Percentiles rank a stretch among this genome's conserved stretches.
These are phyloP conservation scores for Eristalis tenax DNA, from an alignment of 2,888 invertebrate species.

Conservation along the genomic window DNA sequence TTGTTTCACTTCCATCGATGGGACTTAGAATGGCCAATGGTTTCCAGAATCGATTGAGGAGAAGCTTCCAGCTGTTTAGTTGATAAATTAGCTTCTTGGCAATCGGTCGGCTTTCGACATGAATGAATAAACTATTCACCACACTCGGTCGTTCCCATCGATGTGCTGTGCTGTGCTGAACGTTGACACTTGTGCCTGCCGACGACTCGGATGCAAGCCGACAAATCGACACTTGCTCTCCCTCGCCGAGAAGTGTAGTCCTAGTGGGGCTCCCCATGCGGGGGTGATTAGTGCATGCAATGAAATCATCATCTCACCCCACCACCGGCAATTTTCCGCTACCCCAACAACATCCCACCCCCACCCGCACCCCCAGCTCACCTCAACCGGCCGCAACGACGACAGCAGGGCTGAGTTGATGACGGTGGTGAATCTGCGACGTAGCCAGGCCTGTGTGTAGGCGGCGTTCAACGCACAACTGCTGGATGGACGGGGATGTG, in stretches of 20 bases:
- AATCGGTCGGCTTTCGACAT: conserved; percentile 59
- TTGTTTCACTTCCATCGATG: conserved; percentile 4
- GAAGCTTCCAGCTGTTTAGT: conserved; percentile 69
- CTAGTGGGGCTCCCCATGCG: not conserved
- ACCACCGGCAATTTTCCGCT: conserved; percentile 20
- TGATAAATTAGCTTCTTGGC: conserved; percentile 54
- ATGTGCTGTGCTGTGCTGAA: not conserved
- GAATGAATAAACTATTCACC: conserved; percentile 53
- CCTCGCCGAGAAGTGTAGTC: not conserved
- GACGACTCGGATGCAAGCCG: conserved; percentile 3
- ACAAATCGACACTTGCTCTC: conserved; percentile 5
- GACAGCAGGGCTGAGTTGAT: conserved; percentile 3
- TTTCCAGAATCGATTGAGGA: conserved; percentile 63
- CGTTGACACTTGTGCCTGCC: not conserved
- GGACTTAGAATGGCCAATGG: conserved; percentile 40
- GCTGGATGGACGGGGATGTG: not conserved
- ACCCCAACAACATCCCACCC: not conserved
- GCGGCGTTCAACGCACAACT: conserved; percentile 9
- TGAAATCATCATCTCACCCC: conserved; percentile 60
- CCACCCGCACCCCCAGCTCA: not conserved
- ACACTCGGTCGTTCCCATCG: conserved; percentile 39
- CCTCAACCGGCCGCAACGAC: not conserved
- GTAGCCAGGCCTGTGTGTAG: not conserved
- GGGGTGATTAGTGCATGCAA: conserved; percentile 41
- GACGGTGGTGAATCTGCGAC: conserved; percentile 36